Base-by-base conservation (phyloP, 2,888 invertebrate species). In the Plebejus melissa region DNA sequence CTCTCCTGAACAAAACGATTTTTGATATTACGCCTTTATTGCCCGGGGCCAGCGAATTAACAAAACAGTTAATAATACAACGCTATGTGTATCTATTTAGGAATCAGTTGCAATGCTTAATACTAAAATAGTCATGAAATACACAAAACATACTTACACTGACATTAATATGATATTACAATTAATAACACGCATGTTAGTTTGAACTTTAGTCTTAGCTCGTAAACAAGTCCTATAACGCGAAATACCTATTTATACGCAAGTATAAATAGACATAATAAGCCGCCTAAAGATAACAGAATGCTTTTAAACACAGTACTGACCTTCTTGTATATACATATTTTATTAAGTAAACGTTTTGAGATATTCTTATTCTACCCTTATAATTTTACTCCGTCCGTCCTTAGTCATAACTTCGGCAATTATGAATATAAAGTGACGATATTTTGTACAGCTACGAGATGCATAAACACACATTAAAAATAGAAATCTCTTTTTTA, bases 191-290 rank as follows among this genome's bases (percentile, higher is more conserved):
- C 54, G 16, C 16, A 54, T 16, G 54, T 54, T 54, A 65, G 11
- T 60, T 60, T 28, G 4, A 28, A 28, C 65, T 32, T 65, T 65
- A 65, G 32, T 32, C 32, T 65, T 65, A 65, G 5, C 65, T 65
- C 65, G 32, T 32, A 65, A 65, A 36, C 32, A 36, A 36, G 36
- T 65, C 22, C 60, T 60, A 60, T 65, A 36, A 36, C 65, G 13
- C 65, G 65, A 65, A 32, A 65, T 5, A 65, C 65, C 65, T 65
- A 16, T 65, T 36, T 36, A 65, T 32, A 65, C 5, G 36, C 32
- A 13, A 65, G 65, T 65, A 65, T 65, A 13, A 65, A 65, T 65
- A 65, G 65, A 65, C 65, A 65, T 32, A 65, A 65, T 16, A 36
- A 65, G 32, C 65, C 13, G 65, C 36, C 36, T 32, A 65, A 65